These are phyloP conservation scores for Eleginops maclovinus DNA, from an alignment of 2,113 vertebrate species.

Conservation along the genomic window DNA sequence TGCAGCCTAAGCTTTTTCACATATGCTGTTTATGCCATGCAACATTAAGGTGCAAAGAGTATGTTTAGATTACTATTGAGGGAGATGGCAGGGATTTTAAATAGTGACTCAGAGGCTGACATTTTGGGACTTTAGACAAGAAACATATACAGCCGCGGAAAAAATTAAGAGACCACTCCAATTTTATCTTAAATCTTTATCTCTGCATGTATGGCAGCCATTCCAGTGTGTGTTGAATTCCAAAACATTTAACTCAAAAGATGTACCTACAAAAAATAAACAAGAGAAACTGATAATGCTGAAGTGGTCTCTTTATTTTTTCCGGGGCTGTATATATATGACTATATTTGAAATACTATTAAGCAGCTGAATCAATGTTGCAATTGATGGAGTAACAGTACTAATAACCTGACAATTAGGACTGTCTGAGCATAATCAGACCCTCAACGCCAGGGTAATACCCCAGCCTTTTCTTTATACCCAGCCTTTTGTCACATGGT, in stretches of 20 bases:
- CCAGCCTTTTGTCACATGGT: conserved; percentile 3
- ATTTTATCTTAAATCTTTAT: no score
- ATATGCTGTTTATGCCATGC: neutral
- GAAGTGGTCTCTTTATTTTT: no score
- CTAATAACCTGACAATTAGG: neutral
- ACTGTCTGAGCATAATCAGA: neutral
- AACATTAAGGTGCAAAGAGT: neutral
- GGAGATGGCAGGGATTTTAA: neutral
- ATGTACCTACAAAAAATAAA: no score
- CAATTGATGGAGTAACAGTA: neutral
- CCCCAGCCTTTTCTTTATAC: conserved; percentile 23
- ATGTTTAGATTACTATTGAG: neutral
- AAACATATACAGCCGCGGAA: no score
- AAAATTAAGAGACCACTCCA: no score
- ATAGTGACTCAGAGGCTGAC: neutral
- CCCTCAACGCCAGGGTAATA: conserved; percentile 4
- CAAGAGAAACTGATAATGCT: no score
- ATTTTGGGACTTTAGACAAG: neutral
- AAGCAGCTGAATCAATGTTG: neutral
- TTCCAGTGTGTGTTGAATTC: no score
- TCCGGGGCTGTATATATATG: no score
- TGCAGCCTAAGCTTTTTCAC: neutral
- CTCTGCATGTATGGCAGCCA: no score
- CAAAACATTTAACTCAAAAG: no score
- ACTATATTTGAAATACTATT: no score